These are phyloP conservation scores for Oeneis ivallda DNA, from an alignment of 2,888 invertebrate genomes.

Conservation along the genomic window DNA sequence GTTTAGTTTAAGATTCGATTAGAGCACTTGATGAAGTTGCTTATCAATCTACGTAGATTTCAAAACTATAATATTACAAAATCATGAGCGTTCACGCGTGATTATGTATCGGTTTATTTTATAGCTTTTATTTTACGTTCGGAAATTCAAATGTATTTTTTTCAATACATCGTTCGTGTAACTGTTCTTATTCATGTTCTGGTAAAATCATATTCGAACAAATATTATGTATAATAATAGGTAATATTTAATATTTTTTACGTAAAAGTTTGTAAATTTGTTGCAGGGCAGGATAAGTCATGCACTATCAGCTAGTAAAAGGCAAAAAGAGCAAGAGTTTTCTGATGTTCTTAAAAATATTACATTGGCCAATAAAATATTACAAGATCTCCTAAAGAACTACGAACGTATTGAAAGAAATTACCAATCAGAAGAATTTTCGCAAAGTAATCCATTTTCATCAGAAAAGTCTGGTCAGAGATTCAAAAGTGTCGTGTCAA, in stretches of 20 bases:
- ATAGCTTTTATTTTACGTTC: constrained; percentile 15
- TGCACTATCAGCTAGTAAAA: constrained; percentile 7
- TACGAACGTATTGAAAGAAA: constrained; percentile 57
- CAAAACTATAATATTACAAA: neutral
- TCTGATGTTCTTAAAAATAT: constrained; percentile 61
- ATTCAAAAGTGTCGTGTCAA: constrained; percentile 13
- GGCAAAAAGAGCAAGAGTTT: constrained; percentile 44
- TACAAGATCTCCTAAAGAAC: constrained; percentile 58
- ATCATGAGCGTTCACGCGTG: constrained; percentile 10
- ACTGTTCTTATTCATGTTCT: constrained; percentile 7
- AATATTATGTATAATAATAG: neutral
- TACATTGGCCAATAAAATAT: constrained; percentile 55
- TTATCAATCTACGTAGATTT: neutral
- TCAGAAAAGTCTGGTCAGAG: constrained; percentile 19
- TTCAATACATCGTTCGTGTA: constrained; percentile 31
- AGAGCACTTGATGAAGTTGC: neutral
- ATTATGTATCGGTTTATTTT: constrained; percentile 18
- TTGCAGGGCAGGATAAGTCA: constrained; percentile 34
- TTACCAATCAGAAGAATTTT: constrained; percentile 40
- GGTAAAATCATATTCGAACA: constrained; percentile 10
- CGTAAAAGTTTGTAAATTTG: neutral
- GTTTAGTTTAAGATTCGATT: too few species aligned
- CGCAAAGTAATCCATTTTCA: constrained; percentile 26
- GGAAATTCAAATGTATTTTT: constrained; percentile 52
- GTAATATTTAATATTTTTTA: constrained; percentile 2